phyloP scores from a whole-genome alignment of 2,888 invertebrate genomes.

The Leucania comma region DNA sequence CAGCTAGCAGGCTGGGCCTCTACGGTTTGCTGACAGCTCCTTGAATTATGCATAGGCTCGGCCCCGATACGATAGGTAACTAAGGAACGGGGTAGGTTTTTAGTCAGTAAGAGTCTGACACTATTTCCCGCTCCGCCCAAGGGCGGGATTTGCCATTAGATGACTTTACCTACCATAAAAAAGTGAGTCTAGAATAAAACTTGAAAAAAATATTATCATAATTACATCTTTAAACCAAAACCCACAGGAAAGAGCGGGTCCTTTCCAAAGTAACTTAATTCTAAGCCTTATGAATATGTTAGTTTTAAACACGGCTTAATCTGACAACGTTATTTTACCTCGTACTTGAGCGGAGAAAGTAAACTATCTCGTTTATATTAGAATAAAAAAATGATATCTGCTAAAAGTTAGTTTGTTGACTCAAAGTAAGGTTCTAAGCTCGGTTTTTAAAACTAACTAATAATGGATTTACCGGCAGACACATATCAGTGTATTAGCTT shows the following conservation, averaged over 20 bases:
- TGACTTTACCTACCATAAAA: too few relatives aligned
- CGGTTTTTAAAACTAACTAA: too few relatives aligned
- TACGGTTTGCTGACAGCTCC: too few relatives aligned
- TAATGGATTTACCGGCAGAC: too few relatives aligned
- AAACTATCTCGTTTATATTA: conserved; percentile 10
- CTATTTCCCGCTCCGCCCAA: too few relatives aligned
- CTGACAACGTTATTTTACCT: conserved; percentile 35
- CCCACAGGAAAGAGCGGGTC: conserved; percentile 2
- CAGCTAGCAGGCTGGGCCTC: too few relatives aligned
- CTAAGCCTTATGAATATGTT: conserved; percentile 51
- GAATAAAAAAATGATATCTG: neutral
- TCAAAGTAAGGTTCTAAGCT: neutral
- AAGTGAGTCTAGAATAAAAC: neutral
- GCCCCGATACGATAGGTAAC: too few relatives aligned
- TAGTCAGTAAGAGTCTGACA: too few relatives aligned
- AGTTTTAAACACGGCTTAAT: conserved; percentile 49
- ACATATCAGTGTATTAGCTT: too few relatives aligned
- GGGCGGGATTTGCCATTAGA: too few relatives aligned
- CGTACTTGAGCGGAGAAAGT: conserved; percentile 10
- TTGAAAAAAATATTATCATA: conserved; percentile 1
- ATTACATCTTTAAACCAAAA: conserved; percentile 21
- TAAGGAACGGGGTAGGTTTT: too few relatives aligned
- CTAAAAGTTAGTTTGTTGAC: neutral
- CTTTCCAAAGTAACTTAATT: conserved; percentile 37
- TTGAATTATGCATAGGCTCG: too few relatives aligned